Base-by-base conservation (phyloP, 2,888 invertebrate genomes). In the Linyphia triangularis region DNA sequence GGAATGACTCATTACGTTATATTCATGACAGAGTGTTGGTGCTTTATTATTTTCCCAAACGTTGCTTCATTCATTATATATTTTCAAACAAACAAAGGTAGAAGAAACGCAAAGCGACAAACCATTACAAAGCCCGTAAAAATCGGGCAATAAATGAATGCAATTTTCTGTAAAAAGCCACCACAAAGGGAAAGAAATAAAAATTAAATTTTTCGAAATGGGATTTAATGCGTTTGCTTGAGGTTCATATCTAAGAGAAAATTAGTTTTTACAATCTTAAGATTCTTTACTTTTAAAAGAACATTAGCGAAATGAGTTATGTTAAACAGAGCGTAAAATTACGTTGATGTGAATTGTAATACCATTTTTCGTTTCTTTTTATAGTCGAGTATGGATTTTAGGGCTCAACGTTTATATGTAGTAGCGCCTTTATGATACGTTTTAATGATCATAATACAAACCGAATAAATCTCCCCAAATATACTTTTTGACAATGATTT, bases 321-420 rank as follows among this genome's bases (percentile, higher is more conserved):
- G 73, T 33, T 75, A 22, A 28, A 7, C 33, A 37, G 73, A 75
- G 30, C 73, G 73, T 75, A 59, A 75, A 75, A 75, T 75, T 75
- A 75, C 57, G 59, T 28, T 10, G 57, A 57, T 57, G 73, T 30
- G 57, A 70, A 70, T 37, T 24, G 43, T 43, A 70, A 51, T 26
- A 70, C 3, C 40, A 70, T 26, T 43, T 43, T 70, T 26, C 6
- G 43, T 26, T 43, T 70, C 37, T 69, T 70, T 26, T 70, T 6
- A 16, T 16, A 16, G 51, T 51, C 16, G 51, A 5, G 3, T n/a
- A n/a, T 13, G 13, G n/a, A 51, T n/a, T n/a, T 51, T 13, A 16
- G 5, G 51, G 51, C 51, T 51, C 13, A 51, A 51, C 13, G n/a
- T 51, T 51, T 13, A 51, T 51, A n/a, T 51, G 51, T 51, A n/a